A percentile compares a stretch with the other conserved stretches of the same genome.
phyloP scores from a whole-genome alignment of 2,797 vertebrate species.

The Neomorphus geoffroyi region DNA sequence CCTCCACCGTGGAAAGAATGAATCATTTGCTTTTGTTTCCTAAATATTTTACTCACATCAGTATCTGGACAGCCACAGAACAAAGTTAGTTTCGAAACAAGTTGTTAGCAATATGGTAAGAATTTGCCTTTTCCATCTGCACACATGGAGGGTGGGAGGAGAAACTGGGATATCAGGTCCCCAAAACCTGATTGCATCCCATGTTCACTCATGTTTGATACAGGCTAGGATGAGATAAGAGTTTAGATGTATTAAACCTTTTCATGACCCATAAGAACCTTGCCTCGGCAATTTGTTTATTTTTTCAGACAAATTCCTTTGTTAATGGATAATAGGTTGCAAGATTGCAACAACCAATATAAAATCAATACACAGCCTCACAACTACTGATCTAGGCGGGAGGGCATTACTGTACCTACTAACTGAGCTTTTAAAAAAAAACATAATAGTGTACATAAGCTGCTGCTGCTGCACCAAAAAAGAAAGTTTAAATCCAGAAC shows the following conservation, averaged over 20 bases:
- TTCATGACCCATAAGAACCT: neutral
- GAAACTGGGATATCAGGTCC: neutral
- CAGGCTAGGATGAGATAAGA: neutral
- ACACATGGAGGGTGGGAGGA: rapidly evolving
- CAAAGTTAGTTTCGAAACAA: neutral
- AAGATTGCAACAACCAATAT: neutral
- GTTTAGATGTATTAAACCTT: neutral
- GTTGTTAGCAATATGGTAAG: neutral
- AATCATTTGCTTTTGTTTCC: neutral
- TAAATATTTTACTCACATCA: neutral
- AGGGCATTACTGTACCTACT: too few relatives aligned
- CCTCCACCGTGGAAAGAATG: neutral
- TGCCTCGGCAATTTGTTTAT: neutral
- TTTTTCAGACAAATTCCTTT: neutral
- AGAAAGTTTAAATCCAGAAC: neutral
- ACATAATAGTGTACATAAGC: rapidly evolving
- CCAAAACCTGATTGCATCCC: neutral
- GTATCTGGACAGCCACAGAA: neutral
- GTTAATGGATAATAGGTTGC: neutral
- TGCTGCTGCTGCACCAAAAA: neutral
- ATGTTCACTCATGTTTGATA: neutral
- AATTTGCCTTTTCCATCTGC: neutral
- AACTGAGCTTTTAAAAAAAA: rapidly evolving
- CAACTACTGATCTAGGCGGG: rapidly evolving
- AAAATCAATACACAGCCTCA: neutral